These are phyloP conservation scores for Presbytis comata DNA, from an alignment of 2,797 vertebrate species.

Conservation along the genomic window DNA sequence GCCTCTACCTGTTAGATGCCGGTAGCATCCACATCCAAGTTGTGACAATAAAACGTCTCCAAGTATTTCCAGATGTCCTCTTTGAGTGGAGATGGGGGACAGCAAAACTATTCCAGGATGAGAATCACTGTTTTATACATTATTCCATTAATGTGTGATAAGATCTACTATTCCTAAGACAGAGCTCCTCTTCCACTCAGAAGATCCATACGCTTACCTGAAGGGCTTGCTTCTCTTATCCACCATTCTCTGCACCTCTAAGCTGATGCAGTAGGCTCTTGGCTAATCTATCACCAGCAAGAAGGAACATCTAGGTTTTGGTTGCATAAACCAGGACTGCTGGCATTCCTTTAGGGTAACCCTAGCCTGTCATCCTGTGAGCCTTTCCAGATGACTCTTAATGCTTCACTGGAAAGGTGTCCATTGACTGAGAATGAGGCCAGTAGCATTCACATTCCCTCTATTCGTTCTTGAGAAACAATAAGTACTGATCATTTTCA, in stretches of 20 bases:
- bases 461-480: background rate
- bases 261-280: background rate
- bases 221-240: background rate
- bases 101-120: background rate
- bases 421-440: background rate
- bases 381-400: background rate
- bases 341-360: background rate
- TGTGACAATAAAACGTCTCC: background rate
- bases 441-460: background rate
- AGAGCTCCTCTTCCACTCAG: background rate
- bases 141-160: background rate
- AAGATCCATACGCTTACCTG: background rate
- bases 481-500: background rate
- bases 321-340: background rate
- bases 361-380: background rate
- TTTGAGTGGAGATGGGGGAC: rapidly evolving
- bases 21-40: background rate
- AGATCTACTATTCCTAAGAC: background rate
- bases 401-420: background rate
- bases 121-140: background rate
- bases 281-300: background rate
- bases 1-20: background rate
- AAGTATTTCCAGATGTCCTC: background rate
- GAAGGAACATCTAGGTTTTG: background rate
- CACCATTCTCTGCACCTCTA: background rate